These are phyloP conservation scores for Sphenodon punctatus DNA, from an alignment of 2,797 vertebrate species.

Conservation along the genomic window DNA sequence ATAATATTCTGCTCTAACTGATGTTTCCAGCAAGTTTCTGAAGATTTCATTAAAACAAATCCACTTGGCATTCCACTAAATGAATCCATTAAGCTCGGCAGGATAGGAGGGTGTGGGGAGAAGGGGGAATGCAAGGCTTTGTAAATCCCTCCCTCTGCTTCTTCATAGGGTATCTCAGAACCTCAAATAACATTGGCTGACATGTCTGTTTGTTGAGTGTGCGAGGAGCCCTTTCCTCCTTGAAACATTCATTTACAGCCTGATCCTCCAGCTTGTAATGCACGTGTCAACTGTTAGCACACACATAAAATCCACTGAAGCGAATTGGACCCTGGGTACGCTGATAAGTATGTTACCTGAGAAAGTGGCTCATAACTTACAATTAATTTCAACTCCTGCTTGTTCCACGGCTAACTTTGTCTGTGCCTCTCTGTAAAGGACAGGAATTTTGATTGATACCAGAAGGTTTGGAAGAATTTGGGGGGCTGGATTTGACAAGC, in stretches of 20 bases:
- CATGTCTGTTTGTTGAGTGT: neutral
- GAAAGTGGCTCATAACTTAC: too few relatives aligned
- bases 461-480: neutral
- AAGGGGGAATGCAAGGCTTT: neutral
- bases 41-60: neutral
- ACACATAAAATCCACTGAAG: too few relatives aligned
- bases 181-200: neutral
- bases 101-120: neutral
- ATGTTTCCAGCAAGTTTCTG: neutral
- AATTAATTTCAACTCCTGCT: neutral
- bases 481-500: neutral
- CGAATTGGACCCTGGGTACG: too few relatives aligned
- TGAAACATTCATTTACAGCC: too few relatives aligned
- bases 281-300: too few relatives aligned
- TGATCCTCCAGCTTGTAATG: too few relatives aligned
- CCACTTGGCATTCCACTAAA: neutral
- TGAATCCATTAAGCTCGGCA: conserved; percentile 14
- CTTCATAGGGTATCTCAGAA: neutral
- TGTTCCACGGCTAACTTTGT: neutral
- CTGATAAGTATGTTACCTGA: too few relatives aligned
- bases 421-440: neutral
- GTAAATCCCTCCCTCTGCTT: neutral
- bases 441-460: neutral
- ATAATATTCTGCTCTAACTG: conserved; percentile 29
- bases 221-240: too few relatives aligned